A percentile compares a stretch with the other conserved stretches of the same genome.
Conservation (phyloP, 2,113 vertebrate species). For the Sorex fumeus region DNA sequence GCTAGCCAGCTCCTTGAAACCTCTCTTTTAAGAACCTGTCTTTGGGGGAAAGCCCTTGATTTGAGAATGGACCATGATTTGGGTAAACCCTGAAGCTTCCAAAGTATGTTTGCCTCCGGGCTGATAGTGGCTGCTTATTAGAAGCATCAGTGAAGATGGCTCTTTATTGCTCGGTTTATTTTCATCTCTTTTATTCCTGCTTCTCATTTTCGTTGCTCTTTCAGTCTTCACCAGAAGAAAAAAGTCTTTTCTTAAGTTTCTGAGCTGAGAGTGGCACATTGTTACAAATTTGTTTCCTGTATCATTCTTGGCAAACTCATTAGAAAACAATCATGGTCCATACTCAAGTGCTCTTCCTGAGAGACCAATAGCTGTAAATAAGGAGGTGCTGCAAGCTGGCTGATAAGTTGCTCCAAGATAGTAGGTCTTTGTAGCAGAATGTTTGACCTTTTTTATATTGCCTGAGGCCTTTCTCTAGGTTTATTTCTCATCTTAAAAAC, state of each 20-base stretch:
- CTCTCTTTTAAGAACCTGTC: slow-evolving; percentile 68
- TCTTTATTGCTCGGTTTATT: slow-evolving; percentile 74
- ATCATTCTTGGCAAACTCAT: slow-evolving; percentile 93
- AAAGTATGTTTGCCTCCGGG: slow-evolving; percentile 81
- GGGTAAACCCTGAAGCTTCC: slow-evolving; percentile 88
- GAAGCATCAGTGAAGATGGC: slow-evolving; percentile 71
- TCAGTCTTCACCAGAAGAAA: background rate
- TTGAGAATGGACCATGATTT: slow-evolving; percentile 84
- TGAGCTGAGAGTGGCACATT: slow-evolving; percentile 85
- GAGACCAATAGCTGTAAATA: slow-evolving; percentile 97
- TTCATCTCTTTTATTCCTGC: background rate
- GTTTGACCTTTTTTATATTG: slow-evolving; percentile 90
- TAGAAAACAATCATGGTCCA: slow-evolving; percentile 94
- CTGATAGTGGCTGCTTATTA: slow-evolving; percentile 85
- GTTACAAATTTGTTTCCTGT: slow-evolving; percentile 90
- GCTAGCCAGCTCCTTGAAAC: slow-evolving; percentile 74
- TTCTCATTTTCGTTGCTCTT: background rate
- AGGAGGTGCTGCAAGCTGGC: slow-evolving; percentile 92
- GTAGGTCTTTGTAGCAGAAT: slow-evolving; percentile 92
- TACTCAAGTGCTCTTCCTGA: slow-evolving; percentile 93
- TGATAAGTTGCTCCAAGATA: slow-evolving; percentile 94
- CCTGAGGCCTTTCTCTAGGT: slow-evolving; percentile 92
- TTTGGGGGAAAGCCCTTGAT: slow-evolving; percentile 81
- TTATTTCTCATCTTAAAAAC: slow-evolving; percentile 93
- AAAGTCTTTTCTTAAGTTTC: slow-evolving; percentile 70